Conservation (phyloP, 2,113 vertebrate species). For the Hypomesus transpacificus region DNA sequence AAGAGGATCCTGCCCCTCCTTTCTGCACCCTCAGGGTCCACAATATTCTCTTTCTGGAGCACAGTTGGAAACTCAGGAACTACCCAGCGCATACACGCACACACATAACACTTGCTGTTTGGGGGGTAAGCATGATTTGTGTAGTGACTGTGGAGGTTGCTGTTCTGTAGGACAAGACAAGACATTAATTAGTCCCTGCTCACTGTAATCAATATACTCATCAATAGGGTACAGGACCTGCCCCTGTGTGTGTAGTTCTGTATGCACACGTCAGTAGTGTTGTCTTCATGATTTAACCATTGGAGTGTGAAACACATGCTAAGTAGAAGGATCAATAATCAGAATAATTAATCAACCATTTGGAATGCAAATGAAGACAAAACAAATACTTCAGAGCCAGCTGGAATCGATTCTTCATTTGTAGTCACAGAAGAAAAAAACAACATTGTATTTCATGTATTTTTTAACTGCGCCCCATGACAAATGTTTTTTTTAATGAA, state of each 20-base stretch:
- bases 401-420: too few relatives aligned
- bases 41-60: constrained; percentile 17
- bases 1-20: too few relatives aligned
- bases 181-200: constrained; percentile 33
- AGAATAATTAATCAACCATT: constrained; percentile 21
- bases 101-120: too few relatives aligned
- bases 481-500: too few relatives aligned
- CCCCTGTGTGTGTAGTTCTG: neutral
- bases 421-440: too few relatives aligned
- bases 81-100: too few relatives aligned
- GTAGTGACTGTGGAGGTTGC: too few relatives aligned
- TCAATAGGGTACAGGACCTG: constrained; percentile 22
- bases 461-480: too few relatives aligned
- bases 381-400: too few relatives aligned
- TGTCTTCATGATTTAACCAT: constrained; percentile 14
- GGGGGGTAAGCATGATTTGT: constrained; percentile 2
- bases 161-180: neutral
- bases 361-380: constrained; percentile 31
- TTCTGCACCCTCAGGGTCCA: too few relatives aligned
- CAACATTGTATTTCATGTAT: too few relatives aligned
- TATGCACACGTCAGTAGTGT: neutral
- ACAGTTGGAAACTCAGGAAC: constrained; percentile 33
- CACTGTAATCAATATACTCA: constrained; percentile 51
- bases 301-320: constrained; percentile 5
- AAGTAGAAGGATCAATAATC: constrained; percentile 33